Evolutionary conservation across 2,113 vertebrate species (phyloP).

Genomic region (Sinocyclocheilus maitianheensis): DNA sequence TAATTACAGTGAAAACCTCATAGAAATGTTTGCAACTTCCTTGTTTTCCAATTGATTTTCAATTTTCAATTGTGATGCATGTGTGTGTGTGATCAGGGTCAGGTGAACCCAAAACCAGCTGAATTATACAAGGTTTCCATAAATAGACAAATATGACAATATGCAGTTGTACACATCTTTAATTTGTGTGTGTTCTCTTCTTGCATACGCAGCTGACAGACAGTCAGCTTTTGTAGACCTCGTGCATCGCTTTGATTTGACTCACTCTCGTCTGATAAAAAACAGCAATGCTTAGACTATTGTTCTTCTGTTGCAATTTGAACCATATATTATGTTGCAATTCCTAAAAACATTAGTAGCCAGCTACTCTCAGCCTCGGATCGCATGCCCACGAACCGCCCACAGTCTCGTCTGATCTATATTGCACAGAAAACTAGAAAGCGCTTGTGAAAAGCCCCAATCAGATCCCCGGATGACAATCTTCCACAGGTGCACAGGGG

Average conservation of each 20-base stretch:
- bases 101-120: background rate
- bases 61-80: background rate
- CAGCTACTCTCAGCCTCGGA: constrained; percentile 13
- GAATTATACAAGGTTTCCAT: background rate
- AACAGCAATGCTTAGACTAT: background rate
- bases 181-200: background rate
- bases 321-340: constrained; percentile 21
- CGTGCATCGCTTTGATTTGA: background rate
- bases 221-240: background rate
- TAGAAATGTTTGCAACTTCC: background rate
- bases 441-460: background rate
- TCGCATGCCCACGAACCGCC: background rate
- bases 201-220: background rate
- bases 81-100: background rate
- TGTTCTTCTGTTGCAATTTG: constrained; percentile 10
- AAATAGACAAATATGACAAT: background rate
- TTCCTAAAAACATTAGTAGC: background rate
- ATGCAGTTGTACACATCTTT: background rate
- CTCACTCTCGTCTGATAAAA: constrained; percentile 4
- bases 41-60: background rate
- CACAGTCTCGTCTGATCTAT: constrained; percentile 23
- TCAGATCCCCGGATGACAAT: background rate
- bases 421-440: constrained; percentile 7
- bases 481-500: background rate
- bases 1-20: background rate